Conservation (phyloP, 2,113 vertebrate species). For the Leuciscus idus region DNA sequence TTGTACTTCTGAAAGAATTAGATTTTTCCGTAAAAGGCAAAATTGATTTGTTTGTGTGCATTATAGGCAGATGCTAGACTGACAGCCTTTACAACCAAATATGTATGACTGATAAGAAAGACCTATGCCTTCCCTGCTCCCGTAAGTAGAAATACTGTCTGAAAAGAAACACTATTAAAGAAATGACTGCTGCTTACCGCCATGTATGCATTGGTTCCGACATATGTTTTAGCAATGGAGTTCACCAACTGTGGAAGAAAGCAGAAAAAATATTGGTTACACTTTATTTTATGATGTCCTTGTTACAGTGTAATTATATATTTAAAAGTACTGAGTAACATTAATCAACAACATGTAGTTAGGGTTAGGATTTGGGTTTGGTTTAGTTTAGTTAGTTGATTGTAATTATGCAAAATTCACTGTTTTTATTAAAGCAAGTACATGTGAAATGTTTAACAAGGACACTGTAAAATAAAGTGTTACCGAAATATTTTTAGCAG, state of each 20-base stretch:
- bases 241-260: conserved; percentile 94
- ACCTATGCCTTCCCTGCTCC: background rate
- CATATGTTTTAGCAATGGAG: conserved; percentile 99
- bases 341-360: too few relatives aligned
- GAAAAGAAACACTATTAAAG: conserved; percentile 20
- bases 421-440: too few relatives aligned
- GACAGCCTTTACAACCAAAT: background rate
- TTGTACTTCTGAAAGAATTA: background rate
- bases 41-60: background rate
- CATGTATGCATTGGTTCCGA: conserved; percentile 99
- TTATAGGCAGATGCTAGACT: background rate
- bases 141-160: background rate
- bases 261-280: conserved; percentile 24
- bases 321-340: too few relatives aligned
- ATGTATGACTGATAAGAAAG: background rate
- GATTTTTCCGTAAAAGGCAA: background rate
- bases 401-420: too few relatives aligned
- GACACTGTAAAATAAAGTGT: too few relatives aligned
- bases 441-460: too few relatives aligned
- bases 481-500: background rate
- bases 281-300: background rate
- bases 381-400: too few relatives aligned
- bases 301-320: too few relatives aligned
- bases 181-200: conserved; percentile 84
- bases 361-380: too few relatives aligned